A percentile compares a stretch with the other conserved stretches of the same genome.
phyloP scores from a whole-genome alignment of 2,113 vertebrate genomes.

The Procapra przewalskii region DNA sequence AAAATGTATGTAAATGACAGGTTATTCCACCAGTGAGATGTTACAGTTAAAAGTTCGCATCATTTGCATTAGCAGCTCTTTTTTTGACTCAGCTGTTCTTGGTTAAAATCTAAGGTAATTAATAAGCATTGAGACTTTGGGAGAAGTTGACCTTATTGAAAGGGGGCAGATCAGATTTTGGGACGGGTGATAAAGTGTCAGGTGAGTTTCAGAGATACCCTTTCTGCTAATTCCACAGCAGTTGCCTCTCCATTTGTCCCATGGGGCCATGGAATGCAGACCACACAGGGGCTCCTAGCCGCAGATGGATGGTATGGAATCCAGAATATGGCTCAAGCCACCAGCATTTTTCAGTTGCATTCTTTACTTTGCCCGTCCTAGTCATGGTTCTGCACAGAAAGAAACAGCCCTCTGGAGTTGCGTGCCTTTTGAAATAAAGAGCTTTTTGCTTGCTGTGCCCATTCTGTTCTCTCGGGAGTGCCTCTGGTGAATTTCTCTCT shows the following conservation, averaged over 20 bases:
- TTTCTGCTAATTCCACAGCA: too few species aligned
- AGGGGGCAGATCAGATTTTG: background rate
- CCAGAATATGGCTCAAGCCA: background rate
- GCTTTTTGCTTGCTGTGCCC: slow-evolving; percentile 65
- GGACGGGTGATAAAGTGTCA: background rate
- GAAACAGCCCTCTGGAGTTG: background rate
- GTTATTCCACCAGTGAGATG: background rate
- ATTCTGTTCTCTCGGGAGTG: slow-evolving; percentile 25
- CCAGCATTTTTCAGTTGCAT: background rate
- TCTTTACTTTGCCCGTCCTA: background rate
- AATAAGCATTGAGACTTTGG: background rate
- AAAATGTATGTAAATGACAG: background rate
- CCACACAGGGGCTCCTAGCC: background rate
- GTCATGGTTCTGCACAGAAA: background rate
- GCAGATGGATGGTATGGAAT: background rate
- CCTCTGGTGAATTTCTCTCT: slow-evolving; percentile 68
- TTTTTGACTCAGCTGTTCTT: background rate
- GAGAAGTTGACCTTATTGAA: background rate
- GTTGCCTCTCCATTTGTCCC: background rate
- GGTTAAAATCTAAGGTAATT: background rate
- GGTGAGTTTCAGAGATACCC: background rate
- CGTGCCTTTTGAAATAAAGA: slow-evolving; percentile 47
- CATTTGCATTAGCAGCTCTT: background rate
- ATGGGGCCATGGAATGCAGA: background rate
- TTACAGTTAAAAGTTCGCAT: background rate